A percentile compares a stretch with the other conserved stretches of the same genome.
Evolutionary conservation across 2,113 vertebrate genomes (phyloP).

Genomic region (Malurus cyaneus): DNA sequence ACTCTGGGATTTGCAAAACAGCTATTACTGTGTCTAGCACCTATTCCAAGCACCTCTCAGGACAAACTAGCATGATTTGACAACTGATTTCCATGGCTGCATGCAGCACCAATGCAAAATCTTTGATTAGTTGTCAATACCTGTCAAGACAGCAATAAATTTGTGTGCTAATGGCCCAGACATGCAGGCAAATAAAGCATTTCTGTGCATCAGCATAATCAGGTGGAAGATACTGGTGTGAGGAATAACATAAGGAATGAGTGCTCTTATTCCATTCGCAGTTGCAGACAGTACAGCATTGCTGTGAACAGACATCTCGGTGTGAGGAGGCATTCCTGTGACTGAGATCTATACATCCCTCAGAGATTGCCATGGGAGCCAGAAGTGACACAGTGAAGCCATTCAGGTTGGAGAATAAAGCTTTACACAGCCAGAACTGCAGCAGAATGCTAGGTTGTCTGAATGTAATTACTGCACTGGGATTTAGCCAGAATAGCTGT

Average conservation of each 20-base stretch:
- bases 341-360: not conserved
- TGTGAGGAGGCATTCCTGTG: fast-evolving
- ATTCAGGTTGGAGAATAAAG: not conserved
- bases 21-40: not conserved
- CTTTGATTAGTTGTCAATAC: not conserved
- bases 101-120: not conserved
- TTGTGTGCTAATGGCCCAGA: not conserved
- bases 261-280: not conserved
- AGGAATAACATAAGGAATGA: not conserved
- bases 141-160: not conserved
- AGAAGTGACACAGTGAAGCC: not conserved
- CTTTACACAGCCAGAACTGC: not conserved
- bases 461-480: not conserved
- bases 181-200: not conserved
- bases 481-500: not conserved
- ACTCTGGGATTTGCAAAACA: not conserved
- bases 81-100: not conserved
- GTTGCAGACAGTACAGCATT: not conserved
- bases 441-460: not conserved
- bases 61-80: not conserved
- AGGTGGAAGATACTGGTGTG: fast-evolving
- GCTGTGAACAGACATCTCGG: not conserved
- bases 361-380: not conserved
- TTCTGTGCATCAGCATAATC: not conserved
- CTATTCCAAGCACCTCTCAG: not conserved